Evolutionary conservation across 2,113 vertebrate genomes (phyloP), one percentile per base, ranked within the genome.

Genomic region (Phyllostomus discolor): DNA sequence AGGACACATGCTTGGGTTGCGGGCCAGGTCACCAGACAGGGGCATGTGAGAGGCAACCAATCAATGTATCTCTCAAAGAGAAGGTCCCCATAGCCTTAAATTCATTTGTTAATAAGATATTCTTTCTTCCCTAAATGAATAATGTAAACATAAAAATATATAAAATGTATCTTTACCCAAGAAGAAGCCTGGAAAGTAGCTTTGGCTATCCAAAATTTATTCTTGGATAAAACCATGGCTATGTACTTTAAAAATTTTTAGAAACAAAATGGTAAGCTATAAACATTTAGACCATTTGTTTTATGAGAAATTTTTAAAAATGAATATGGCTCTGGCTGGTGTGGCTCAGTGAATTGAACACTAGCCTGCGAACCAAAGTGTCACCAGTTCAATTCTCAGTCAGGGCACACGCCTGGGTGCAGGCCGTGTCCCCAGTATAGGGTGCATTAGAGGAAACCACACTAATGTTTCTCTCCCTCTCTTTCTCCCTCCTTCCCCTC

Each of bases 191-290:
- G 10, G n/a, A 90, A 86, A 54, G 11, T 67, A 64, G 35, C 16
- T 12, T 78, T 84, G 24, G 1, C 8, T 83, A 1, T 72, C 14
- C 73, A 26, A 90, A 86, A 73, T 70, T 35, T 7, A 67, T 43
- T 93, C 22, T 31, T 84, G 46, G 91, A 75, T 73, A 67, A 94
- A 94, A 83, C 67, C 38, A 84, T 95, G 35, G 11, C 64, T 85
- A 46, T 43, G 5, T 26, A 41, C 64, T 95, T 24, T 84, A 3
- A 72, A 70, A 46, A n/a, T 1, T 48, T 78, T 70, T 73, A 73
- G 5, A 85, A 80, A 79, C 15, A 83, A 14, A 93, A 80, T 28
- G 50, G 79, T 33, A 95, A 80, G n/a, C 7, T 31, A 10, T 41
- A 90, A 97, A 81, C 4, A 78, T 69, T 76, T 10, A 67, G 4